Evolutionary conservation across 2,113 vertebrate species (phyloP).

Genomic region (Ceyx cyanopectus): DNA sequence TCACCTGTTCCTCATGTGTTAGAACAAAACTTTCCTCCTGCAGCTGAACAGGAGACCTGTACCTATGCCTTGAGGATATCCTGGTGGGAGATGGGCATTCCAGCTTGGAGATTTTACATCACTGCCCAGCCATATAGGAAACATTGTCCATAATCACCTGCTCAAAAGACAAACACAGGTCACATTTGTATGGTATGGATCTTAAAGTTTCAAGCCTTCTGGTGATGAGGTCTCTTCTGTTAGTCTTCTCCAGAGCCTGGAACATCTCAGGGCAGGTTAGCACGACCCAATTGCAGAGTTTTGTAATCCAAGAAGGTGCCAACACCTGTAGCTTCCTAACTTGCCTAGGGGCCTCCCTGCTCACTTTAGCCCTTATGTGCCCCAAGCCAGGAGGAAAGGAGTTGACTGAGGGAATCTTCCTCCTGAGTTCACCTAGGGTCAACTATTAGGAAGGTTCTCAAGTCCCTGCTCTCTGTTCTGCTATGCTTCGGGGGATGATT

Average conservation of each 20-base stretch:
- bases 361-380: not conserved
- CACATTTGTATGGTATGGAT: accelerated
- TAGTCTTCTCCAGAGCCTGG: not conserved
- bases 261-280: not conserved
- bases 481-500: not conserved
- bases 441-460: not conserved
- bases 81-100: not conserved
- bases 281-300: not conserved
- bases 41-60: not conserved
- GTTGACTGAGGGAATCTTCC: not conserved
- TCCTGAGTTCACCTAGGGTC: not conserved
- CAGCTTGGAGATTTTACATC: not conserved
- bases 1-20: not conserved
- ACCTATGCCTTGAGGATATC: not conserved
- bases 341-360: not conserved
- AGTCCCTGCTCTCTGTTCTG: not conserved
- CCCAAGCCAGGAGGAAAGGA: not conserved
- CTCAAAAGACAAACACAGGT: not conserved
- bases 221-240: not conserved
- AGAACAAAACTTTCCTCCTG: not conserved
- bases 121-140: accelerated
- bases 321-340: not conserved
- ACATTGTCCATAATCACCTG: not conserved
- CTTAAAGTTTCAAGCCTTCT: not conserved
- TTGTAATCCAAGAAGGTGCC: not conserved